Evolutionary conservation across 2,113 vertebrate species (phyloP), one percentile per base, ranked within the genome.

Genomic region (Puffinus mauretanicus): DNA sequence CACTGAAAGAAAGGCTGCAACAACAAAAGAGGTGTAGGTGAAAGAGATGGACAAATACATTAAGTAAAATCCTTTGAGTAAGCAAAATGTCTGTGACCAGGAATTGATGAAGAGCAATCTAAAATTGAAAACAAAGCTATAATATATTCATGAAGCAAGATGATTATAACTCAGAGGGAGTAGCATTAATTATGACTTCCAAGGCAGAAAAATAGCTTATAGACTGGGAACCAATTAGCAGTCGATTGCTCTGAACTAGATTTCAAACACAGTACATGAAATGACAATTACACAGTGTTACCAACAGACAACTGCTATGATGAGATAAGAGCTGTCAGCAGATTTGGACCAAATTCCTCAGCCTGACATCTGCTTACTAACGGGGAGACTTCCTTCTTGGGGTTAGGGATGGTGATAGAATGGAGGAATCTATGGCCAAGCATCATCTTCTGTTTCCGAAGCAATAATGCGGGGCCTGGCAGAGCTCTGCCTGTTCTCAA

Each of bases 181-280:
- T 88, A 96, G 64, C 88, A 71, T 96, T 94, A 96, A 95, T 96
- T 96, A 96, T 86, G 72, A 93, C 85, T 96, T 96, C 82, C 96
- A 96, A 81, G 26, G 82, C 88, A 96, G 92, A 93, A 90, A 92
- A 95, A 92, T 94, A 90, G 71, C 88, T 94, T 88, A 81, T 90
- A 95, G 95, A 92, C 94, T 93, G 60, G 79, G 76, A 96, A 90
- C 90, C 94, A 96, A 92, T 97, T 96, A 97, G 90, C 17, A 8
- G 87, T 90, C 66, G 4, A 92, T 96, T 88, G 90, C 95, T 94
- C 92, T 94, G 94, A 96, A 94, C 94, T 96, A 86, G 75, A 86
- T 97, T 96, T 96, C 95, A 96, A 93, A 90, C 36, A 10, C 72
- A 75, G 80, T 67, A 77, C 82, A 47, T 93, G 88, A 95, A 96